Percentiles rank a stretch among this genome's conserved stretches.
Conservation (phyloP, 1,140 invertebrate species). For the Drosophila orena region DNA sequence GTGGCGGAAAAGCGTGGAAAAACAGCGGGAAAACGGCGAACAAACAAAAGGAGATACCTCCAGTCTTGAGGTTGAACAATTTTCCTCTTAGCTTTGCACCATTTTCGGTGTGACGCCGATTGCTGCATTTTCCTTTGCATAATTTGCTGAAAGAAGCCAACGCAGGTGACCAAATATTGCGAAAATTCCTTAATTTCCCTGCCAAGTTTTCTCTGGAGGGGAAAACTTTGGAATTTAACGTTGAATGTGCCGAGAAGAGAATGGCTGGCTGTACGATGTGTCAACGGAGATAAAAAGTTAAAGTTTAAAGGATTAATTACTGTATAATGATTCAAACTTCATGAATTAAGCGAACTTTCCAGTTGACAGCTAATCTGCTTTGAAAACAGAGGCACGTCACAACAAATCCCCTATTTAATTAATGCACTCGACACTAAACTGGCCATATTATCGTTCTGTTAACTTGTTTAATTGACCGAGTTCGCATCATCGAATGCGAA, state of each 20-base stretch:
- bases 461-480: constrained; percentile 44
- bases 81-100: constrained; percentile 22
- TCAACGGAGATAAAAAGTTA: background rate
- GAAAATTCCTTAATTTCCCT: constrained; percentile 30
- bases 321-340: no score
- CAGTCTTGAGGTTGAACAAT: constrained; percentile 28
- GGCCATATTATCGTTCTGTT: constrained; percentile 48
- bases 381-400: background rate
- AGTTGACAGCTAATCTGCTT: background rate
- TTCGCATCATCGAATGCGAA: constrained; percentile 3
- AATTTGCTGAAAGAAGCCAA: constrained; percentile 48
- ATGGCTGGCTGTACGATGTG: no score
- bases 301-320: no score
- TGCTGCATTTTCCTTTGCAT: constrained; percentile 68
- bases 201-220: constrained; percentile 1
- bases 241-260: no score
- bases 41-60: constrained; percentile 28
- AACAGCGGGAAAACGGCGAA: constrained; percentile 20
- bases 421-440: constrained; percentile 31
- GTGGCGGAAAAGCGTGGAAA: constrained; percentile 62
- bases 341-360: no score
- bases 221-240: no score
- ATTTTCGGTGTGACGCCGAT: constrained; percentile 30
- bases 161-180: constrained; percentile 46
- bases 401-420: constrained; percentile 18